Percentiles rank a stretch among this genome's conserved stretches.
Conservation (phyloP, 2,888 invertebrate genomes). For the Camptogramma bilineatum region DNA sequence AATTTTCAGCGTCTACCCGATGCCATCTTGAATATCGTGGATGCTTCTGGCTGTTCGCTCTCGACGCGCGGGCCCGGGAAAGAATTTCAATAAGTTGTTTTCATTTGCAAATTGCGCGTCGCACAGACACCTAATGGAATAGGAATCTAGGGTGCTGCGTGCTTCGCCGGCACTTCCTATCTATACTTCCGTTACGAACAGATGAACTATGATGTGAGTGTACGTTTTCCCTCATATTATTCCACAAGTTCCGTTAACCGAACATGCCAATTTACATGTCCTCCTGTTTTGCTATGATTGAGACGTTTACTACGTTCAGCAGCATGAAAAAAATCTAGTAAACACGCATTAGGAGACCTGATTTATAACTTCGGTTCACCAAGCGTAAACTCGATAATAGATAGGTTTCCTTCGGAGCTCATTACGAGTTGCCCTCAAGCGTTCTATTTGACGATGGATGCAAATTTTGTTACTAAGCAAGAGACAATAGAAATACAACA, state of each 20-base stretch:
- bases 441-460: conserved; percentile 25
- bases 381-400: conserved; percentile 34
- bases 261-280: conserved; percentile 11
- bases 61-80: conserved; percentile 66
- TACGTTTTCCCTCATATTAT: conserved; percentile 25
- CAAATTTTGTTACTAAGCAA: conserved; percentile 18
- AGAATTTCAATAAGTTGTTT: conserved; percentile 86
- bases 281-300: conserved; percentile 17
- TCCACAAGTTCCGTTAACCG: conserved; percentile 10
- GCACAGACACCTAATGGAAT: conserved; percentile 82
- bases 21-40: conserved; percentile 66
- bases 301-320: conserved; percentile 20
- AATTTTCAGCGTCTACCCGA: conserved; percentile 56
- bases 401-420: conserved; percentile 28
- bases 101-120: conserved; percentile 84
- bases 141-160: conserved; percentile 73
- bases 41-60: conserved; percentile 57
- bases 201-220: conserved; percentile 32
- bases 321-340: conserved; percentile 22
- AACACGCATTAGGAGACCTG: conserved; percentile 22
- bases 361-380: conserved; percentile 26
- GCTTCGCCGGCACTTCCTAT: conserved; percentile 44
- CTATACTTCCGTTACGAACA: conserved; percentile 33
- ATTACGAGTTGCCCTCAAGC: conserved; percentile 31
- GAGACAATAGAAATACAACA: background rate